Base-by-base conservation (phyloP, 2,888 invertebrate species). In the Eretmocerus hayati region DNA sequence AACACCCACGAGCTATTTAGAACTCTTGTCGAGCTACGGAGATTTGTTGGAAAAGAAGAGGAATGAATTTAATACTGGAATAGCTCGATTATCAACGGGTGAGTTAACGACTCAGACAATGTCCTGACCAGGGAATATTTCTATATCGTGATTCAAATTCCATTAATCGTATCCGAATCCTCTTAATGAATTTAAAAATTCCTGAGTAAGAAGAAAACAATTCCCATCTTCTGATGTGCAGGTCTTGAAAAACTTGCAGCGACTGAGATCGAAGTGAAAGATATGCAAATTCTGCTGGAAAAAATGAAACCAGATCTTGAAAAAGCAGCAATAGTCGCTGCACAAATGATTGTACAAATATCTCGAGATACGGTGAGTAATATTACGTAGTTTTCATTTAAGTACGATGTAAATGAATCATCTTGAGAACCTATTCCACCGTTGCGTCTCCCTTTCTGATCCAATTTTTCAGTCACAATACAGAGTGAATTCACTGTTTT, bases 1-100 rank as follows among this genome's bases (percentile, higher is more conserved):
- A 11, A 92, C 92, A 0, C 91, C 92, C 0, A 90, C 90, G 48
- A 90, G 90, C 0, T 93, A 90, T 66, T 77, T 92, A 62, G 90
- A 90, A 68, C 77, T 92, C 62, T 78, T 93, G 13, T 80, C 81
- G 21, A 86, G 87, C 13, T 93, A 90, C 67, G 82, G 84, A 0
- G 79, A 78, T 1, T 77, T 93, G 56, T 81, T 90, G 62, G 77
- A 74, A 30, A 81, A 79, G 61, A 88, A 88, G 60, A 83, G 83
- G 60, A 71, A 70, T 0, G 74, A 75, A 3, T 74, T 84, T 32
- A 63, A 74, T 2, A 69, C 66, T 9, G 80, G 80, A 53, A 77
- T 80, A 2, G 75, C 75, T 26, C 76, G 83, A 35, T 68, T 84
- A 5, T 77, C 78, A 57, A 79, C 78, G 42, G 84, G 84, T 81